Base-by-base conservation (phyloP, 2,888 invertebrate genomes). In the Rotaria magnacalcarata region DNA sequence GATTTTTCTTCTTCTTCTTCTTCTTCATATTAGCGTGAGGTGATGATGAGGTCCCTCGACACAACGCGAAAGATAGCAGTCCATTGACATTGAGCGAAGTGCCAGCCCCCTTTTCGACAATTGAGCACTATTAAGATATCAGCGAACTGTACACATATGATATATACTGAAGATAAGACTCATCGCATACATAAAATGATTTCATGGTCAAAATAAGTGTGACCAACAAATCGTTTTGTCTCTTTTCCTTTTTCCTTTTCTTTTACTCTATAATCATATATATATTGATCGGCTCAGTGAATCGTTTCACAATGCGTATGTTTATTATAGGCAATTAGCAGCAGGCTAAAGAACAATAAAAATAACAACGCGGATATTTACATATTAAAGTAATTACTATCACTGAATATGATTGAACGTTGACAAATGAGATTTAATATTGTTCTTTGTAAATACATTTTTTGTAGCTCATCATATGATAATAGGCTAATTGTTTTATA, bases 201-300 rank as follows among this genome's bases (percentile, higher is more conserved):
- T 67, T 67, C 67, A 67, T 34, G 67, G 67, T 67, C 67, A 67
- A 19, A 41, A 67, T 67, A 67, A 67, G 67, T 67, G 67, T 67
- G 67, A 67, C 67, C 34, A 67, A 67, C 67, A 67, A 67, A 67
- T 67, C 67, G 67, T 67, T 67, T 67, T 67, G 67, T 67, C 67
- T 67, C 67, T 34, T 67, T 56, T 8, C 7, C 8, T 56, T 21
- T 56, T 8, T 56, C 21, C 8, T n/a, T 27, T 27, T 27, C 34
- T 34, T 34, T 67, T 67, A 67, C 67, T 41, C 67, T 67, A 67
- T 67, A 67, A 67, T 67, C 67, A 67, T 67, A 67, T 34, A 67
- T 34, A 34, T 67, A 41, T 3, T 67, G 67, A 67, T 67, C 67
- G 27, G 67, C 67, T 67, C 67, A 41, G 41, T 67, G 67, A 67